A percentile compares a stretch with the other conserved stretches of the same genome.
These are phyloP conservation scores for Arge pagana DNA, from an alignment of 2,888 invertebrate species.

Conservation along the genomic window DNA sequence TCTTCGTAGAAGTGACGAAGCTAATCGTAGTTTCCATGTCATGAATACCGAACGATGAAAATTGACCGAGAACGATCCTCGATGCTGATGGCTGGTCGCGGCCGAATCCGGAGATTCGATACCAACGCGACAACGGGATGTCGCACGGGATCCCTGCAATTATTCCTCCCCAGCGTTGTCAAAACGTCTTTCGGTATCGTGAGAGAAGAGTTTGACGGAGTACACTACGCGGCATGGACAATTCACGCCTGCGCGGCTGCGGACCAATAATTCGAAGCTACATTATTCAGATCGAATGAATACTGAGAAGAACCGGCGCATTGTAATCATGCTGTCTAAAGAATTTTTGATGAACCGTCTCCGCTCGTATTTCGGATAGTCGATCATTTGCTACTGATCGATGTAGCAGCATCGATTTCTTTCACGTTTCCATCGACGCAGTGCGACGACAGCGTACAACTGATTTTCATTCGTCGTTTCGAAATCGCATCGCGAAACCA, in stretches of 20 bases:
- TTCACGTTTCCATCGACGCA: no score
- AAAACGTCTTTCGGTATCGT: conserved; percentile 14
- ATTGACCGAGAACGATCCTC: not conserved
- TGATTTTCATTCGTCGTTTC: no score
- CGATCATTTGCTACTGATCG: no score
- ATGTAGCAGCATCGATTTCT: no score
- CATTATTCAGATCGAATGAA: conserved; percentile 49
- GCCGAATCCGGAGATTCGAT: no score
- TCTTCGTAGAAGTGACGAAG: conserved; percentile 20
- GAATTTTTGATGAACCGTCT: conserved; percentile 35
- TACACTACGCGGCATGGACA: conserved; percentile 21
- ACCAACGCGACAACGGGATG: no score
- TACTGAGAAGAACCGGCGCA: conserved; percentile 38
- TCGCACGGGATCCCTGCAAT: no score
- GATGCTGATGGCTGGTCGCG: conserved; percentile 5
- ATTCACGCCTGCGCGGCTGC: conserved; percentile 40
- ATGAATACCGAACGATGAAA: conserved; percentile 19
- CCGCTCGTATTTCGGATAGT: conserved; percentile 19
- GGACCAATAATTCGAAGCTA: conserved; percentile 46
- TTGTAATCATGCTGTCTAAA: conserved; percentile 37
- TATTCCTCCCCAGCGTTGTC: not conserved
- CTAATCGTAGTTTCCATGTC: conserved; percentile 17
- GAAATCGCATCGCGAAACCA: no score
- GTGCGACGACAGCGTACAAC: no score
- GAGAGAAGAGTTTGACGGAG: conserved; percentile 18